phyloP scores from a whole-genome alignment of 2,113 vertebrate genomes.

The Zosterops hypoxanthus region DNA sequence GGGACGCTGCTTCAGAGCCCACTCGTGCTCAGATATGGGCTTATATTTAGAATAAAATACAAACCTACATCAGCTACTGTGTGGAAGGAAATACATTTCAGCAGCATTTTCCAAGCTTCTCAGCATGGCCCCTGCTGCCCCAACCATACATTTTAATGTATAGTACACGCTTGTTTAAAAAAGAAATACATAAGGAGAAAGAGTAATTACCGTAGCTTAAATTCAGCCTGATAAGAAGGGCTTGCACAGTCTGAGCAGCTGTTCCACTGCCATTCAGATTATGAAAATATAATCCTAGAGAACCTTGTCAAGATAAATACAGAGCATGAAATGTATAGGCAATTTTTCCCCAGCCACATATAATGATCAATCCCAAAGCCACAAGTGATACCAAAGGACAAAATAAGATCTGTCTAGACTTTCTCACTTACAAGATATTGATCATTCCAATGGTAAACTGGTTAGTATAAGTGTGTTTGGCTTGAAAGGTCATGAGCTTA shows the following conservation, averaged over 20 bases:
- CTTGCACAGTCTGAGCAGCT: neutral
- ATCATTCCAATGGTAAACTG: slow-evolving; percentile 63
- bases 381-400: slow-evolving; percentile 62
- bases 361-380: slow-evolving; percentile 56
- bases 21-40: rapidly evolving
- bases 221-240: slow-evolving; percentile 2
- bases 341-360: slow-evolving; percentile 37
- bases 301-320: slow-evolving; percentile 24
- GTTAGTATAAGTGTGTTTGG: slow-evolving; percentile 61
- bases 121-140: neutral
- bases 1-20: neutral
- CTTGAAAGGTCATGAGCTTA: slow-evolving; percentile 63
- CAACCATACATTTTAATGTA: slow-evolving; percentile 38
- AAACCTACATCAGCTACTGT: neutral
- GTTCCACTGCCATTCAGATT: slow-evolving; percentile 44
- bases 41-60: neutral
- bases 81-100: slow-evolving; percentile 11
- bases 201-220: slow-evolving; percentile 7
- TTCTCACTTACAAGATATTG: slow-evolving; percentile 64
- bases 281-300: slow-evolving; percentile 28
- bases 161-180: slow-evolving; percentile 49
- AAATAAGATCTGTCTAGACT: slow-evolving; percentile 66
- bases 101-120: slow-evolving; percentile 5
- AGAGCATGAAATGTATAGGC: slow-evolving; percentile 19
- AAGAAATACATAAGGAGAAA: slow-evolving; percentile 49